Evolutionary conservation across 2,797 vertebrate genomes (phyloP).

Genomic region (Agapornis canus): DNA sequence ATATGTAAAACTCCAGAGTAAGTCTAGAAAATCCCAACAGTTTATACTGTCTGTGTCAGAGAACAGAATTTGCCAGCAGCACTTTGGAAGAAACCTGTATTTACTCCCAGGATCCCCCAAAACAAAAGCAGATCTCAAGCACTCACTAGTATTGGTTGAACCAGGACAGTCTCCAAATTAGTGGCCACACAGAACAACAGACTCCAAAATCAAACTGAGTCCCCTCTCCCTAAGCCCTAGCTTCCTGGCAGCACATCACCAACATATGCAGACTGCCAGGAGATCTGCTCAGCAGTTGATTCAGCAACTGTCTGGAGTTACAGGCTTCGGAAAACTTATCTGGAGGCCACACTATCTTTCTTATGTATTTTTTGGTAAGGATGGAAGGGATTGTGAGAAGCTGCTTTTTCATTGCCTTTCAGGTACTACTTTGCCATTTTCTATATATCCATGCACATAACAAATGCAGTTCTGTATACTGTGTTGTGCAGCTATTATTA

Average conservation of each 20-base stretch:
- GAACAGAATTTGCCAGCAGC: neutral
- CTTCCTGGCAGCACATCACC: neutral
- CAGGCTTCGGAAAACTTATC: neutral
- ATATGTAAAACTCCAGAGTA: neutral
- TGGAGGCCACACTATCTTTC: neutral
- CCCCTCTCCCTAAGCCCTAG: neutral
- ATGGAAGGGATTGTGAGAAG: neutral
- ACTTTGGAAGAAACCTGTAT: neutral
- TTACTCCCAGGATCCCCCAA: neutral
- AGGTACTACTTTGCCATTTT: neutral
- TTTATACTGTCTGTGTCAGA: neutral
- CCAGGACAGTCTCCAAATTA: neutral
- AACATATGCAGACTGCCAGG: neutral
- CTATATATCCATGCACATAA: neutral
- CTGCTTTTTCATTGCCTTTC: neutral
- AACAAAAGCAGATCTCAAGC: neutral
- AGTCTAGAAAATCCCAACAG: neutral
- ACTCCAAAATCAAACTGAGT: neutral
- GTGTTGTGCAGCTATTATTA: neutral
- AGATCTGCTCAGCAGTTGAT: neutral
- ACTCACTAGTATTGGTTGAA: neutral
- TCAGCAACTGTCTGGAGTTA: neutral
- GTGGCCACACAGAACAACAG: neutral
- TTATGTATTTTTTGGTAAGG: neutral
- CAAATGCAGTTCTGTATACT: neutral